These are phyloP conservation scores for Pyrgus malvae DNA, from an alignment of 2,888 invertebrate genomes.

Conservation along the genomic window DNA sequence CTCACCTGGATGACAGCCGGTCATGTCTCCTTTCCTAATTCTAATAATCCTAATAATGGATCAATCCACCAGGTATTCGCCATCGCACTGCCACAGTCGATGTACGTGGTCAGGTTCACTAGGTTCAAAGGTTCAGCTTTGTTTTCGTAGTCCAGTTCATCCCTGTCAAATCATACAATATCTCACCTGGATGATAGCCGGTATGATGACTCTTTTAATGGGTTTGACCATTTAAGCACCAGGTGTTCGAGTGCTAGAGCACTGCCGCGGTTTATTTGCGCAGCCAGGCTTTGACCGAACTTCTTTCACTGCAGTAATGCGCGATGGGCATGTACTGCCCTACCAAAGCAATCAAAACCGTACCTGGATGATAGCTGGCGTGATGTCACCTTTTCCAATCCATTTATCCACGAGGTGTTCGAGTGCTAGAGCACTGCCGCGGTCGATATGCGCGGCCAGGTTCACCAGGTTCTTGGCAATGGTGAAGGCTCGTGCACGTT, in stretches of 20 bases:
- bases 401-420: slow-evolving; percentile 67
- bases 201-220: slow-evolving; percentile 65
- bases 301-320: too few relatives aligned
- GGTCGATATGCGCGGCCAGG: slow-evolving; percentile 56
- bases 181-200: slow-evolving; percentile 66
- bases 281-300: too few relatives aligned
- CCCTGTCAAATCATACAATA: neutral
- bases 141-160: too few relatives aligned
- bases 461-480: slow-evolving; percentile 56
- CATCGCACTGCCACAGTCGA: too few relatives aligned
- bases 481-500: slow-evolving; percentile 69
- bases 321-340: neutral
- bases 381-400: slow-evolving; percentile 67
- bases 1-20: too few relatives aligned
- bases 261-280: too few relatives aligned
- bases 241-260: slow-evolving; percentile 65
- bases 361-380: slow-evolving; percentile 69
- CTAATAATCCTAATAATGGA: too few relatives aligned
- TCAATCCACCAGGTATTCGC: too few relatives aligned
- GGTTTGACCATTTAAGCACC: slow-evolving; percentile 69
- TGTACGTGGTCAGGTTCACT: too few relatives aligned
- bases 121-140: too few relatives aligned
- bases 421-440: slow-evolving; percentile 68
- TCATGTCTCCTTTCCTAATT: too few relatives aligned
- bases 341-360: neutral